Evolutionary conservation across 2,113 vertebrate genomes (phyloP).

Genomic region (Peromyscus maniculatus): DNA sequence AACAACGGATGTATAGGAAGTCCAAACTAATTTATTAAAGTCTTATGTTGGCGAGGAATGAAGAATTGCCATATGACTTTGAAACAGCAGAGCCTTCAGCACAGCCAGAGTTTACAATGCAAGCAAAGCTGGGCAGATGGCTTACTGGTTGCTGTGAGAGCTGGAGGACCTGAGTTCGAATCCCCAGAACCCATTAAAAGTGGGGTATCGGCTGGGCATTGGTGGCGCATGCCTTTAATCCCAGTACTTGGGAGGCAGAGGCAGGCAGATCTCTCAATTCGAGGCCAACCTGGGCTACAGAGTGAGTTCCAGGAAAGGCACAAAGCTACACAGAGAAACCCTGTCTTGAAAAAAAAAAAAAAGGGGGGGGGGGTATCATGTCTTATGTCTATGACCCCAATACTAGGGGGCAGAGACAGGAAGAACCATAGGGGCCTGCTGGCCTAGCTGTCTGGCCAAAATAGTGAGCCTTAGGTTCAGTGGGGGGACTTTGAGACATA

Average conservation of each 20-base stretch:
- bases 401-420: not conserved
- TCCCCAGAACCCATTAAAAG: not conserved
- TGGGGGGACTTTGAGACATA: not conserved
- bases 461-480: too few relatives aligned
- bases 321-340: too few relatives aligned
- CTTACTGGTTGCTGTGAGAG: not conserved
- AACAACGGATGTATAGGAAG: not conserved
- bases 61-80: not conserved
- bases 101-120: not conserved
- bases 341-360: too few relatives aligned
- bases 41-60: slow-evolving; percentile 41
- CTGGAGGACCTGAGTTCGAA: not conserved
- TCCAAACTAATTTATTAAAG: slow-evolving; percentile 26
- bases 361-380: not conserved
- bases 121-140: not conserved
- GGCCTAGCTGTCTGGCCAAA: not conserved
- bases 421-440: not conserved
- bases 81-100: not conserved
- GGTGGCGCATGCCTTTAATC: too few relatives aligned
- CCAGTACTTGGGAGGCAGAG: too few relatives aligned
- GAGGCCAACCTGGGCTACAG: too few relatives aligned
- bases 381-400: not conserved
- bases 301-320: too few relatives aligned
- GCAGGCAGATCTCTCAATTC: too few relatives aligned
- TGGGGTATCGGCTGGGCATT: not conserved